Evolutionary conservation across 2,888 invertebrate genomes (phyloP), one percentile per base, ranked within the genome.

Genomic region (Stictocephala bisonia): DNA sequence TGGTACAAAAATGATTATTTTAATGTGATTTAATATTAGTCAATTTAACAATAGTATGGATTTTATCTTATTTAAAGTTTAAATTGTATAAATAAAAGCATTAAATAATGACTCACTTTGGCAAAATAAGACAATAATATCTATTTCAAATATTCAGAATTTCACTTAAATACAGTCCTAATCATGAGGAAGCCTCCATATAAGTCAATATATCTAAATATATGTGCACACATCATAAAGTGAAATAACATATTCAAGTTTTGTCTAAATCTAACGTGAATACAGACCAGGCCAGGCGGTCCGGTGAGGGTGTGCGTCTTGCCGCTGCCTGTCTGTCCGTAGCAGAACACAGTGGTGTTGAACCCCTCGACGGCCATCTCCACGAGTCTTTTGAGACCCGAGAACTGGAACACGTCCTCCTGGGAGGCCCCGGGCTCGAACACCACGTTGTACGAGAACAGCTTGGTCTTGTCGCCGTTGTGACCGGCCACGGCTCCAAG

Each of bases 271-370:
- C 22, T 2, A 31, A n/a, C n/a, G 56, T 26, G 18, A 29, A n/a
- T 18, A 82, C 87, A 86, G 84, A 95, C 95, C 86, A 95, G 84
- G 79, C 92, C 91, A 0, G 95, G 95, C 11, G 94, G 94, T 76
- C 97, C 97, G 0, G 97, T 97, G 71, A 97, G 88, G 0, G 97
- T 97, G 83, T 97, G 96, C 0, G 97, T 97, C 86, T 97, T 97
- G 3, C 97, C 97, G 78, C 96, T 96, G 50, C 97, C 97, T 0
- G 97, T 97, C 86, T 97, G 97, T 0, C 97, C 97, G 84, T 97
- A 97, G 82, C 97, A 97, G 85, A 97, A 95, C 26, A 93, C 94
- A 0, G 97, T 97, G 82, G 96, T 95, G 29, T 94, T 92, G 84
- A 96, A 97, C 22, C 97, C 97, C 82, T 96, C 95, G 40, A 97